Conservation (phyloP, 2,888 invertebrate genomes). For the Catocala fraxini region DNA sequence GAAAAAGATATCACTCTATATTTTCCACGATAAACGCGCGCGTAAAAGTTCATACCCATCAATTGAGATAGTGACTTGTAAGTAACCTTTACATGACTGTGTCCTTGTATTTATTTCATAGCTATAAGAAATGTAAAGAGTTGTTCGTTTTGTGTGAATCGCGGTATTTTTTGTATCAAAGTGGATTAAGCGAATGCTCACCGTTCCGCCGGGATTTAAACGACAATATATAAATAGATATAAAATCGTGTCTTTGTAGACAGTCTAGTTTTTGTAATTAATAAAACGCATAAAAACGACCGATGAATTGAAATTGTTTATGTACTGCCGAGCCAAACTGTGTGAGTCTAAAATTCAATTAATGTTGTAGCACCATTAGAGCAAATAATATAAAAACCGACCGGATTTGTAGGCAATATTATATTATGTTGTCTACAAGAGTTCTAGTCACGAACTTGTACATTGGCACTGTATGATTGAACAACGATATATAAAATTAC, state of each 20-base stretch:
- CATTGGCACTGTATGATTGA: no score
- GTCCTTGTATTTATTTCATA: slow-evolving; percentile 6
- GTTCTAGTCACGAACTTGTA: no score
- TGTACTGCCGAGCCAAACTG: no score
- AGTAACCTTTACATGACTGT: slow-evolving; percentile 36
- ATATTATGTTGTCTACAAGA: no score
- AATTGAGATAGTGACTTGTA: slow-evolving; percentile 42
- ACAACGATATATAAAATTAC: no score
- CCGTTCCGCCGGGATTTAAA: slow-evolving; percentile 26
- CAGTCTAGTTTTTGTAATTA: no score
- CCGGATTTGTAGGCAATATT: no score
- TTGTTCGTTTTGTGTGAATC: slow-evolving; percentile 33
- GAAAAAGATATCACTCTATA: slow-evolving; percentile 28
- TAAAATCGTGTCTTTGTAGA: slow-evolving; percentile 1
- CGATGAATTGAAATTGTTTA: no score
- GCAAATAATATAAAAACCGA: no score
- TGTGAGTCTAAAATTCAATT: no score
- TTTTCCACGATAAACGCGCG: slow-evolving; percentile 48
- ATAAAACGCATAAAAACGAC: no score
- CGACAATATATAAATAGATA: slow-evolving; percentile 27
- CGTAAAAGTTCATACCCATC: slow-evolving; percentile 46
- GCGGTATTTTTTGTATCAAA: slow-evolving; percentile 42
- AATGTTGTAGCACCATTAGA: no score
- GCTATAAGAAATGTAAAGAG: slow-evolving; percentile 15
- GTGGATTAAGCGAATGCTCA: slow-evolving; percentile 37